Percentiles rank a stretch among this genome's conserved stretches.
phyloP scores from a whole-genome alignment of 1,140 invertebrate genomes.

The Nasonia longicornis region DNA sequence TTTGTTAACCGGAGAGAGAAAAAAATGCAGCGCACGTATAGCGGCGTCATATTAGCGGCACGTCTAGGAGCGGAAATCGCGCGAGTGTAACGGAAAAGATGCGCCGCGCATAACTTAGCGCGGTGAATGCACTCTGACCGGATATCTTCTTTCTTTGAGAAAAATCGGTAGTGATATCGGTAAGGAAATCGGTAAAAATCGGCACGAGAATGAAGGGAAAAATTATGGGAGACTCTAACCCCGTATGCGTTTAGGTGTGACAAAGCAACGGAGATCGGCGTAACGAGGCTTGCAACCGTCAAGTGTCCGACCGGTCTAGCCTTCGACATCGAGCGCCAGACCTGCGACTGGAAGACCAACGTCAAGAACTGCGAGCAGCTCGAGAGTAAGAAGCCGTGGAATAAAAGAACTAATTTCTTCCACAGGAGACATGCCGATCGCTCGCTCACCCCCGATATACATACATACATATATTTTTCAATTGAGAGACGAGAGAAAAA shows the following conservation, averaged over 20 bases:
- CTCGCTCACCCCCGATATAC: neutral
- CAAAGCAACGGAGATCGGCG: constrained; percentile 86
- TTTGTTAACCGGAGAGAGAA: constrained; percentile 15
- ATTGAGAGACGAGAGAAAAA: constrained; percentile 24
- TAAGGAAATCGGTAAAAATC: neutral
- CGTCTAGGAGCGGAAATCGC: constrained; percentile 23
- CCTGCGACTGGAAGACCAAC: constrained; percentile 95
- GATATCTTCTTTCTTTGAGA: too few species aligned
- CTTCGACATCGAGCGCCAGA: constrained; percentile 94
- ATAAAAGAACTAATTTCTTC: neutral
- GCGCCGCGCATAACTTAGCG: neutral
- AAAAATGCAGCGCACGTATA: neutral
- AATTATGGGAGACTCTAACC: neutral
- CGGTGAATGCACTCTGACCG: too few species aligned
- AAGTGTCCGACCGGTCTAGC: constrained; percentile 90
- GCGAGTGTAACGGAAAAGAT: constrained; percentile 27
- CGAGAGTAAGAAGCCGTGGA: constrained; percentile 83
- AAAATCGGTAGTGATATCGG: neutral
- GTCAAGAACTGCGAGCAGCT: constrained; percentile 93
- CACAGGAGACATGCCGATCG: neutral
- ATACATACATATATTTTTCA: neutral
- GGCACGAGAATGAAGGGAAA: too few species aligned
- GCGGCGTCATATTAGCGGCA: neutral
- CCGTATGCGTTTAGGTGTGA: constrained; percentile 79
- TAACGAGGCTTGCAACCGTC: constrained; percentile 86